phyloP scores from a whole-genome alignment of 2,888 invertebrate species.

The Coelopa pilipes region DNA sequence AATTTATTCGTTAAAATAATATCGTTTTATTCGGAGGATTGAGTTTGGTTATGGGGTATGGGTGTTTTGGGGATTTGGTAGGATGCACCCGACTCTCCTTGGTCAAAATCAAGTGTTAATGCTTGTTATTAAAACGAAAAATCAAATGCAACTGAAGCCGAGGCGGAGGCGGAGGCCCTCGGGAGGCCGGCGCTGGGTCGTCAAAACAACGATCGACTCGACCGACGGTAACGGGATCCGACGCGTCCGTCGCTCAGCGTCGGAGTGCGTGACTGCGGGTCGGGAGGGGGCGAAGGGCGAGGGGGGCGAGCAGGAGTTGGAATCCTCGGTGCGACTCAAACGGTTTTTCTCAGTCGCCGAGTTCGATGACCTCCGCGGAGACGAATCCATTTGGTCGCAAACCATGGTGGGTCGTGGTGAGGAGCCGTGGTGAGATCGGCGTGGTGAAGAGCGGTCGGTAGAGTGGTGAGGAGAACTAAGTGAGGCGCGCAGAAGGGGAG shows the following conservation, averaged over 20 bases:
- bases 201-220: not conserved
- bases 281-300: too few relatives aligned
- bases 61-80: not conserved
- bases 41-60: not conserved
- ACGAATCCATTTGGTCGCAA: not conserved
- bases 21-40: not conserved
- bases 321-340: slow-evolving; percentile 13
- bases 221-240: slow-evolving; percentile 18
- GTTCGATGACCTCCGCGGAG: slow-evolving; percentile 37
- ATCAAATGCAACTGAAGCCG: slow-evolving; percentile 27
- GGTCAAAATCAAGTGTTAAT: slow-evolving; percentile 21
- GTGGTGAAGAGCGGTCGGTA: too few relatives aligned
- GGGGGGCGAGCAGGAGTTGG: not conserved
- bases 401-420: not conserved
- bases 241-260: not conserved
- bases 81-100: slow-evolving; percentile 30
- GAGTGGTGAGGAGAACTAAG: not conserved
- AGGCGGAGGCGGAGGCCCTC: not conserved
- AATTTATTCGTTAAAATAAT: not conserved
- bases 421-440: not conserved
- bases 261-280: too few relatives aligned
- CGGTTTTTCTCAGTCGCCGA: not conserved
- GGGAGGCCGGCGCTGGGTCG: too few relatives aligned
- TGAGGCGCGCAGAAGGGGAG: not conserved
- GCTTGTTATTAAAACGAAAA: slow-evolving; percentile 28